Conservation (phyloP, 2,113 vertebrate genomes). For the cattle (Bos taurus) region DNA sequence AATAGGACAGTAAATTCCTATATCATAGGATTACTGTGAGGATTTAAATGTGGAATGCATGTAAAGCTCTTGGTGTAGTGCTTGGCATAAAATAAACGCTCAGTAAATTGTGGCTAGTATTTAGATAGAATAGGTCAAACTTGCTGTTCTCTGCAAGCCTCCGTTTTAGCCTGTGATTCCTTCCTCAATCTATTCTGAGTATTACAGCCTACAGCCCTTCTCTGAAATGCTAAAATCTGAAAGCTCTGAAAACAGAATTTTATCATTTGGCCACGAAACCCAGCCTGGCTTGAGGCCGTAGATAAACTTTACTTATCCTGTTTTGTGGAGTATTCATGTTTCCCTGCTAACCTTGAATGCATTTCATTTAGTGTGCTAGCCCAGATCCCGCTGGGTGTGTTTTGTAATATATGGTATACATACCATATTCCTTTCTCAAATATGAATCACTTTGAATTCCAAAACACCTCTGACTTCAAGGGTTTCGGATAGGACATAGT, state of each 20-base stretch:
- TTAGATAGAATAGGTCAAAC: constrained; percentile 14
- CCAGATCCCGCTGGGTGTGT: neutral
- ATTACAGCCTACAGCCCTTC: neutral
- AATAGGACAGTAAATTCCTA: neutral
- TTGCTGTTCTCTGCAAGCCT: neutral
- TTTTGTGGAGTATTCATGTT: constrained; percentile 2
- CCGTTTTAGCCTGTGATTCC: neutral
- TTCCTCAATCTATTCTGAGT: neutral
- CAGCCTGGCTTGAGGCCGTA: neutral
- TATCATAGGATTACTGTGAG: neutral
- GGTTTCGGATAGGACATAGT: neutral
- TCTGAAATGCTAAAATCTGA: constrained; percentile 16
- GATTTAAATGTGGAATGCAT: neutral
- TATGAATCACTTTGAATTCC: neutral
- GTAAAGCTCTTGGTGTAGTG: neutral
- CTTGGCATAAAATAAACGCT: neutral
- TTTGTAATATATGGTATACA: neutral
- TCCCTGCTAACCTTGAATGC: neutral
- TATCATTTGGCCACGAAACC: neutral
- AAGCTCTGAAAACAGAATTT: constrained; percentile 10
- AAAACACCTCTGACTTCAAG: neutral
- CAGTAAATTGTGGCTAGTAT: constrained; percentile 3
- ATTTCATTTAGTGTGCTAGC: neutral
- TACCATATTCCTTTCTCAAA: constrained; percentile 9
- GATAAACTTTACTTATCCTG: neutral